Evolutionary conservation across 2,797 vertebrate genomes (phyloP), one percentile per base, ranked within the genome.

Genomic region (Heterohyrax brucei): DNA sequence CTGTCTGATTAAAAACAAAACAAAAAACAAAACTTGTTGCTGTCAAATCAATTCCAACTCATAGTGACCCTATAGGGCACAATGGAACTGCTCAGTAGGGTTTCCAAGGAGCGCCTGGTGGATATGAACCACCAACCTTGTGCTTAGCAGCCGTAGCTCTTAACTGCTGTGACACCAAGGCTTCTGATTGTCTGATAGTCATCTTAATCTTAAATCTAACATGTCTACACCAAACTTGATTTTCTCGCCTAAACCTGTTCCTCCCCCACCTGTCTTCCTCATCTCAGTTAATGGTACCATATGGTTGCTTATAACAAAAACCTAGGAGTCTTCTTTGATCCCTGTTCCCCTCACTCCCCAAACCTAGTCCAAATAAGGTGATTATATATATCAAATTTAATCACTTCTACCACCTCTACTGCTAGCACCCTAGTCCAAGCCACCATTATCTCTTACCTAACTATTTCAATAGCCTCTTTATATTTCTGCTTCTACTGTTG

Each of bases 161-260:
- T 7, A 73, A 39, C 21, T 8, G 44, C 70, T 73, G 7, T 1
- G 44, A 2, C 70, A 73, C 7, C 33, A 44, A 33, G 8, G 18
- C 18, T 39, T 21, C 13, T 44, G 33, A 93, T 30, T 44, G 66
- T n/a, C 46, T 86, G 50, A 64, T 5, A 64, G 30, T 48, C 80
- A 68, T 53, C 33, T 50, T 87, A 84, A 92, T 30, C 72, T 53
- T 81, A 75, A 53, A 39, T 39, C 39, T 13, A 53, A 66, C 44
- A 62, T 78, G 39, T 84, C 86, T 78, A 94, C 76, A 94, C 66
- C 30, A 48, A 75, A 56, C n/a, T 80, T 84, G 14, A 30, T 81
- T 95, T 92, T 92, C 82, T 91, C 92, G 46, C 22, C 56, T 53
- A 96, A 24, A 39, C 61, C 53, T 89, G n/a, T 56, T 88, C 44